Evolutionary conservation across 2,797 vertebrate species (phyloP).

Genomic region (Muscicapa comitata): DNA sequence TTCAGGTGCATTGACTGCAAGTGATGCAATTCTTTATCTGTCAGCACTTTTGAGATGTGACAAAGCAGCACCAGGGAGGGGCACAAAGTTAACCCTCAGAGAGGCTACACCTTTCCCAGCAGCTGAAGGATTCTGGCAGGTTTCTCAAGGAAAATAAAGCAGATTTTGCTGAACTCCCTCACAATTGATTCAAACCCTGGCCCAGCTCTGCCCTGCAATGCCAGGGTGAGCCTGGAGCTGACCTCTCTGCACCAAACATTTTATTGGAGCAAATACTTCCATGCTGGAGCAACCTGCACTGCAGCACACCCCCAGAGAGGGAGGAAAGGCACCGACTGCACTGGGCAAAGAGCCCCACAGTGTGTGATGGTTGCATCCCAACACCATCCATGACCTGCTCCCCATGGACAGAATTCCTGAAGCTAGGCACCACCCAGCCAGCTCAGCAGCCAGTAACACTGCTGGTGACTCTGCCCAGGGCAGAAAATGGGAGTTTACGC

Average conservation of each 20-base stretch:
- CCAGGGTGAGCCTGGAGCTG: background rate
- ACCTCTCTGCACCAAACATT: background rate
- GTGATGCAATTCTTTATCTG: background rate
- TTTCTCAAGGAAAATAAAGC: background rate
- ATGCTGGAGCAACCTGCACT: background rate
- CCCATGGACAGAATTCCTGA: fast-evolving
- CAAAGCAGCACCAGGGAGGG: background rate
- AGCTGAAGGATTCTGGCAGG: background rate
- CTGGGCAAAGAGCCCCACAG: fast-evolving
- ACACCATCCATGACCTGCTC: background rate
- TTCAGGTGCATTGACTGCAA: background rate
- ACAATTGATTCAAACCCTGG: background rate
- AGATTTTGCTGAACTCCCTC: background rate
- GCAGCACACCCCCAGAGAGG: background rate
- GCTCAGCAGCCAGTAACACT: background rate
- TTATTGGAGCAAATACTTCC: background rate
- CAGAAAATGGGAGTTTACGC: background rate
- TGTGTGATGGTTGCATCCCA: fast-evolving
- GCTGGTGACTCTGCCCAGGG: background rate
- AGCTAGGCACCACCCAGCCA: background rate
- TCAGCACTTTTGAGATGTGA: background rate
- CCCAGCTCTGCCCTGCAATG: background rate
- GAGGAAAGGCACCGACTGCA: too few relatives aligned
- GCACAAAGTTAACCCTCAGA: background rate
- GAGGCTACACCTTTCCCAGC: background rate